Base-by-base conservation (phyloP, 2,797 vertebrate species). In the Chelmon rostratus region DNA sequence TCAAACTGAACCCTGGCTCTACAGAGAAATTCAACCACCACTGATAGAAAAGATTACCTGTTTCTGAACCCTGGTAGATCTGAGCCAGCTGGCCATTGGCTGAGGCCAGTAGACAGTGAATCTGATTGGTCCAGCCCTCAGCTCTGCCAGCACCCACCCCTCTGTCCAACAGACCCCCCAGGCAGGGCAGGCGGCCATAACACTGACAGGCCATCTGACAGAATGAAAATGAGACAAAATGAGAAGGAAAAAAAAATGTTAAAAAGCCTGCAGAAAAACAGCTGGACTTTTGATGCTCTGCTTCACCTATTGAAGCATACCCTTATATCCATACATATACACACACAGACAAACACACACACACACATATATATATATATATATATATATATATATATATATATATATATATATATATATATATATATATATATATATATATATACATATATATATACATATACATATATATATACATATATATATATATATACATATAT, bases 121-220 rank as follows among this genome's bases (percentile, higher is more conserved):
- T 91, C 86, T 98, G 97, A 91, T 96, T 96, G 73, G 96, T 95
- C 97, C 97, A 98, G 82, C 96, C 95, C 63, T 98, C 97, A 0
- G 95, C 94, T 89, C 96, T 94, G 37, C 94, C 92, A 0, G 87
- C 89, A 0, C 91, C 92, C 12, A 93, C 84, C 3, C 94, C 96
- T 87, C 97, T 93, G 23, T 97, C 96, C 77, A 97, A 92, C 35
- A 97, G 95, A 0, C 96, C 95, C 0, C 97, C 97, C 31, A 98
- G 86, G 1, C 95, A 96, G 12, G 97, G 96, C 70, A 98, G 89
- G 5, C 89, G 91, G 1, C 95, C 96, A 0, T 97, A 98, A 91
- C 97, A 97, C 68, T 96, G 94, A 33, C 97, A 97, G 11, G 97
- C 97, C 93, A 96, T 68, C 97, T 98, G 71, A 56, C 28, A 25